Evolutionary conservation across 1,140 invertebrate genomes (phyloP), one percentile per base, ranked within the genome.

Genomic region (Diprion similis): DNA sequence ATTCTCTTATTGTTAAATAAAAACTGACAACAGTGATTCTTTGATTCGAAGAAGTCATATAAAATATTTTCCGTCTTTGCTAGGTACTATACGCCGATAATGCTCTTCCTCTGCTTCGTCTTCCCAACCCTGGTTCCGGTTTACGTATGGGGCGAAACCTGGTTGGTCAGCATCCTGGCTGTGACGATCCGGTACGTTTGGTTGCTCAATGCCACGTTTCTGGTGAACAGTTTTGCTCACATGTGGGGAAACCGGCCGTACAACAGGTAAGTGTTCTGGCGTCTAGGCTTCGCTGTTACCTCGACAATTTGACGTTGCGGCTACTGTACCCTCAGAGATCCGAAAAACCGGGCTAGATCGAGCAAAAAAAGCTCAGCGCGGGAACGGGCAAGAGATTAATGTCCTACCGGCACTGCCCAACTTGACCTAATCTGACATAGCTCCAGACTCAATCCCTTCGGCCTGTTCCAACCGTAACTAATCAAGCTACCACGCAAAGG

Each of bases 171-270:
- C 91, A 13, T 92, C 92, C 73, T 88, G 92, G 77, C 89, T 91
- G 8, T 90, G 91, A 78, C 91, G 88, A 19, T 83, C 94, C 91
- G 96, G n/a, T 97, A 97, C 84, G 88, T 92, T 10, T 81, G 92
- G 75, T 90, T 89, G 13, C 89, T 98, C 66, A 95, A 99, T 87
- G 92, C 91, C 73, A 98, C 97, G 13, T 98, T 96, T 94, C 89
- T 93, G 8, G 96, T 98, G 46, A 98, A 98, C 85, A 95, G 94
- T 81, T 92, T 93, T 72, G 95, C 95, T 19, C 95, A 97, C 82
- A 90, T 95, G 77, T 95, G 91, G 89, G 96, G 96, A 45, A 90
- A 91, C 78, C 92, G 92, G 77, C 95, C 95, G 0, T 97, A 96
- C 82, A 94, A 90, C 77, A 89, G 77, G 89, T 90, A 80, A 83